These are phyloP conservation scores for Zaprionus gabonicus DNA, from an alignment of 1,140 invertebrate genomes.

Conservation along the genomic window DNA sequence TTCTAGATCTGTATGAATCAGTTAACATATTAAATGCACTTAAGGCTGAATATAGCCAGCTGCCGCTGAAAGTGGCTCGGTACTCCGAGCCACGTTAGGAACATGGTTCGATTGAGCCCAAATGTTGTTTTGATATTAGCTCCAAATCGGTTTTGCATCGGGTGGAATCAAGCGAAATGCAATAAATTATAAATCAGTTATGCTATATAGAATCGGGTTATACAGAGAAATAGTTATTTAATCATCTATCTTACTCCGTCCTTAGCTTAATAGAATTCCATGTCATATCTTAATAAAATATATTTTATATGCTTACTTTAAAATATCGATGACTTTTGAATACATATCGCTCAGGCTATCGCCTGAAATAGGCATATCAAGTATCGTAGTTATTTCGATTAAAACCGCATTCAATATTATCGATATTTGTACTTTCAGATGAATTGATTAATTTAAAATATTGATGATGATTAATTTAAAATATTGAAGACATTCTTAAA, in stretches of 20 bases:
- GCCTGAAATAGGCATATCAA: background rate
- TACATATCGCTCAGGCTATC: background rate
- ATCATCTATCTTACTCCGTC: slow-evolving; percentile 1
- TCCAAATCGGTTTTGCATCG: background rate
- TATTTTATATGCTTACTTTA: background rate
- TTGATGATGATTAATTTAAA: background rate
- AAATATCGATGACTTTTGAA: too few relatives aligned
- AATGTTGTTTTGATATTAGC: slow-evolving; percentile 8
- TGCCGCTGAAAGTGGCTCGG: background rate
- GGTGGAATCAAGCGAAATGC: slow-evolving; percentile 1
- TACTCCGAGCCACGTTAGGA: background rate
- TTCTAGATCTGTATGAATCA: slow-evolving; percentile 28
- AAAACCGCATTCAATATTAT: background rate
- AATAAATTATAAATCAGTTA: background rate
- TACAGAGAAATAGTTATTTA: background rate
- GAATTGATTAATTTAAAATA: background rate
- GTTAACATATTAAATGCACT: slow-evolving; percentile 1
- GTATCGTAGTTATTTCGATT: background rate
- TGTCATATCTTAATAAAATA: background rate
- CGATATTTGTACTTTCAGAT: background rate
- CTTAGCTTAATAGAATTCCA: background rate
- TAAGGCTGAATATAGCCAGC: background rate
- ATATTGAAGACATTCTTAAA: background rate
- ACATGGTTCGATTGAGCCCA: background rate
- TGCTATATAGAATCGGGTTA: background rate